Base-by-base conservation (phyloP, 2,113 vertebrate species). In the Chaetops frenatus region DNA sequence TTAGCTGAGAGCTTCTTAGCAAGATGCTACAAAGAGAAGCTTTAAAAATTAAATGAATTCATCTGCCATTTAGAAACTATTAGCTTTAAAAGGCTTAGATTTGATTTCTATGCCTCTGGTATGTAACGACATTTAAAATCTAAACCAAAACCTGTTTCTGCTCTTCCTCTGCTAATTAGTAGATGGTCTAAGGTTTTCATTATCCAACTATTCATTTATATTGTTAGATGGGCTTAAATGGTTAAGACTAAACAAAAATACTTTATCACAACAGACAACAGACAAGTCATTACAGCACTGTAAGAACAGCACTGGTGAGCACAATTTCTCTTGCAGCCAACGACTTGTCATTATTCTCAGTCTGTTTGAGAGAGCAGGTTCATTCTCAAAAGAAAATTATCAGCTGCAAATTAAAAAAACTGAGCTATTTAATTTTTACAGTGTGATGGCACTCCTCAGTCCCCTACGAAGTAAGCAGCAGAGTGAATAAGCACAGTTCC, bases 281-380 rank as follows among this genome's bases (percentile, higher is more conserved):
- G 61, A 51, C 50, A 71, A 79, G 62, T 58, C 70, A 64, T 53
- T 61, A 50, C 0, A 1, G 67, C n/a, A 53, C 10, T 3, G 28
- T 28, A 62, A 67, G 24, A 81, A 78, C 0, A 0, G 38, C 11
- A 54, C 16, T 0, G 0, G 45, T 2, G 6, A 87, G 87, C 38
- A 40, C 33, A 33, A 14, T 56, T 89, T 24, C 82, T 57, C 48
- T 53, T 60, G 44, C 78, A 21, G 36, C 21, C 10, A 2, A 29
- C 31, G 40, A 60, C 48, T 53, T 31, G 76, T 65, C 53, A 27
- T 83, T 53, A n/a, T 31, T 67, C 33, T 24, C 20, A 65, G 44
- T 0, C 1, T 44, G 29, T 40, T n/a, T 56, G 58, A 80, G 72
- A 67, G 66, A 88, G 17, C 27, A 77, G 42, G n/a, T 38, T 73